Evolutionary conservation across 2,797 vertebrate genomes (phyloP).

Genomic region (Pelodytes ibericus): DNA sequence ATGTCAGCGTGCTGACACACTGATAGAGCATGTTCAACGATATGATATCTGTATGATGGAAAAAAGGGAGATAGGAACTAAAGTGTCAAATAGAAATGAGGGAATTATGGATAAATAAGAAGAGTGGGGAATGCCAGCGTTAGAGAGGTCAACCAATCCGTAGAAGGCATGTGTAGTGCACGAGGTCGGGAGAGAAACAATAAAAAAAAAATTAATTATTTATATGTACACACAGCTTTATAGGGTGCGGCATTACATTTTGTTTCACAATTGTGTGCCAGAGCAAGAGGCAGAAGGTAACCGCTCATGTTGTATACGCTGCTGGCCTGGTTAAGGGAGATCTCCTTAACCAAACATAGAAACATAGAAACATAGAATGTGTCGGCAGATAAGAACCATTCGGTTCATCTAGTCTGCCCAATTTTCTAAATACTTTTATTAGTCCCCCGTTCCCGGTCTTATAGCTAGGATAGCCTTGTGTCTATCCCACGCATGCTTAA

Average conservation of each 20-base stretch:
- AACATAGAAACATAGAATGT: too few species aligned
- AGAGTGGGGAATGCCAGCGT: neutral
- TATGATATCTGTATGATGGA: constrained; percentile 22
- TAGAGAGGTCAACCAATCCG: neutral
- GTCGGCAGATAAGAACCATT: too few species aligned
- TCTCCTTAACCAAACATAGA: too few species aligned
- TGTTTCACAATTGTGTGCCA: too few species aligned
- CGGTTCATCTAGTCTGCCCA: too few species aligned
- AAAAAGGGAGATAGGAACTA: constrained; percentile 14
- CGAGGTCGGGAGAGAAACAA: neutral
- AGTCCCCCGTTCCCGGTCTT: too few species aligned
- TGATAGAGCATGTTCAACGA: constrained; percentile 20
- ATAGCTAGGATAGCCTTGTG: too few species aligned
- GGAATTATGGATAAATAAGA: neutral
- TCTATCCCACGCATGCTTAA: too few species aligned
- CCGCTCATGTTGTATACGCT: too few species aligned
- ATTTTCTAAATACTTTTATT: too few species aligned
- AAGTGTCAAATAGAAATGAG: constrained; percentile 14
- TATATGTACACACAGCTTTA: neutral
- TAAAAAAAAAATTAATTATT: neutral
- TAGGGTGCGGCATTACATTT: neutral
- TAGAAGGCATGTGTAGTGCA: neutral
- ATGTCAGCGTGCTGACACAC: constrained; percentile 36
- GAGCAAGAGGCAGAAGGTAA: too few species aligned
- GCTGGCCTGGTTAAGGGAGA: too few species aligned